Conservation (phyloP, 2,113 vertebrate genomes). For the Spermophilus dauricus region DNA sequence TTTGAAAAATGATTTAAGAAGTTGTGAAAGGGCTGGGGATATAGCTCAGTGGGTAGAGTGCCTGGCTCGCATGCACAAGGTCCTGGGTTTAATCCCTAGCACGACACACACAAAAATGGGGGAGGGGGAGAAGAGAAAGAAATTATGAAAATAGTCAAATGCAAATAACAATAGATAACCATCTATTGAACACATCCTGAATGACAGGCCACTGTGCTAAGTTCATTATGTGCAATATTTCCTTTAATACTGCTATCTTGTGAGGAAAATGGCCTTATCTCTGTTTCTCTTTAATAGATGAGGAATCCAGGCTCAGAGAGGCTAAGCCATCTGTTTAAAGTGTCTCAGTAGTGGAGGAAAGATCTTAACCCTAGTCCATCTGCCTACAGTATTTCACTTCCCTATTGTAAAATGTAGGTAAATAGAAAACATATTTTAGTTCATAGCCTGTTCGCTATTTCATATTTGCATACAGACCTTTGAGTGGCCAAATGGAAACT, state of each 20-base stretch:
- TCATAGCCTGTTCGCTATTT: not conserved
- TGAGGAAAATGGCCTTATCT: not conserved
- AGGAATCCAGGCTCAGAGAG: not conserved
- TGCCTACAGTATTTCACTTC: not conserved
- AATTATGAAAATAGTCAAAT: not conserved
- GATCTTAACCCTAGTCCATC: not conserved
- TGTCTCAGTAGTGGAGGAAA: not conserved
- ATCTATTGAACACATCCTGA: not conserved
- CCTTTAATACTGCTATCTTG: not conserved
- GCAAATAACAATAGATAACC: not conserved
- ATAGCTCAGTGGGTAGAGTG: too few relatives aligned
- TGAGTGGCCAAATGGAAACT: not conserved
- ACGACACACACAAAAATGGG: too few relatives aligned
- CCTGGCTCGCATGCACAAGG: too few relatives aligned
- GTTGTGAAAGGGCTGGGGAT: too few relatives aligned
- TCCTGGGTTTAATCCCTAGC: too few relatives aligned
- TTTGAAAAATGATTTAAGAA: too few relatives aligned
- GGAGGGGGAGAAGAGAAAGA: too few relatives aligned
- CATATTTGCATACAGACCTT: not conserved
- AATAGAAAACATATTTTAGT: not conserved
- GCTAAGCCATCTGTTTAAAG: not conserved
- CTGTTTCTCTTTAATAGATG: not conserved
- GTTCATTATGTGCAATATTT: not conserved
- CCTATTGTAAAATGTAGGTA: not conserved
- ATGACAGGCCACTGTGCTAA: not conserved